Conservation (phyloP, 2,113 vertebrate genomes). For the Fulmarus glacialis region DNA sequence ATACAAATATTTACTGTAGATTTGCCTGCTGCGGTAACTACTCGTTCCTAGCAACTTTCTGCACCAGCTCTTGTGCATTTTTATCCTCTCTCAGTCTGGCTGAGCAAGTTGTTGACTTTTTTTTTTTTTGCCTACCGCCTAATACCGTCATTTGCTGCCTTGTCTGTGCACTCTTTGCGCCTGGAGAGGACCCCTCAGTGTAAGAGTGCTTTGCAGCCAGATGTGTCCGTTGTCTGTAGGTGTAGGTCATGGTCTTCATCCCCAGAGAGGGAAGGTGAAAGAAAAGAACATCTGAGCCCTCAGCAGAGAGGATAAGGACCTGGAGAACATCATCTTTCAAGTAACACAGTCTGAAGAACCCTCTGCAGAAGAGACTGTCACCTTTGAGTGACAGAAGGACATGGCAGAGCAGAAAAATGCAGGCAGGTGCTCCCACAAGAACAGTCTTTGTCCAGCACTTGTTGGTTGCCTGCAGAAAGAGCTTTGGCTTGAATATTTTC, state of each 20-base stretch:
- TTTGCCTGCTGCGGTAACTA: conserved; percentile 2
- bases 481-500: background rate
- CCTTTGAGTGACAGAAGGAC: background rate
- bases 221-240: background rate
- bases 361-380: background rate
- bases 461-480: background rate
- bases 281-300: background rate
- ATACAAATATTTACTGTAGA: conserved; percentile 61
- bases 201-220: background rate
- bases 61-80: conserved; percentile 5
- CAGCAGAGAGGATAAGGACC: background rate
- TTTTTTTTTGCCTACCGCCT: background rate
- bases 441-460: background rate
- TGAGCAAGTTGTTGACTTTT: background rate
- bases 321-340: background rate
- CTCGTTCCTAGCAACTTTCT: conserved; percentile 24
- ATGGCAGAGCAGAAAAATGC: background rate
- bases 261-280: background rate
- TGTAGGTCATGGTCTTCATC: background rate
- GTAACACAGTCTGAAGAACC: background rate
- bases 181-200: fast-evolving
- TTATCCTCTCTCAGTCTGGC: background rate
- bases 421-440: background rate
- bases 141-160: background rate
- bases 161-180: background rate